Percentiles rank a stretch among this genome's conserved stretches.
These are phyloP conservation scores for Mus spretus DNA, from an alignment of 2,797 vertebrate genomes.

Conservation along the genomic window DNA sequence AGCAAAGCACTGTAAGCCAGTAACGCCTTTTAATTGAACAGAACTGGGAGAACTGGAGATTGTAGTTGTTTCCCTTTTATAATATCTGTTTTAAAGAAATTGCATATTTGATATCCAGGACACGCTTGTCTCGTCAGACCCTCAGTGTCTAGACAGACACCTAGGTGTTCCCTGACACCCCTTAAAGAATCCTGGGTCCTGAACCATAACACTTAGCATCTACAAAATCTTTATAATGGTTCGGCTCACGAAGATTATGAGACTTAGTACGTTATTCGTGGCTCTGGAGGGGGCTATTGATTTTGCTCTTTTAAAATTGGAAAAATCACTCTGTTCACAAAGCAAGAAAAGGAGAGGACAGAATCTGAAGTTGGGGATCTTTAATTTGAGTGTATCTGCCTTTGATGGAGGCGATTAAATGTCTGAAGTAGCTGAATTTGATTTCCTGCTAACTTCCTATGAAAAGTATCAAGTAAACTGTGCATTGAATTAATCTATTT, in stretches of 20 bases:
- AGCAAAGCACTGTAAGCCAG: constrained; percentile 8
- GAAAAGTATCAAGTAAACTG: not conserved
- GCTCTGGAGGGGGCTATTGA: not conserved
- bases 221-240: not conserved
- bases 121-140: not conserved
- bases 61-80: not conserved
- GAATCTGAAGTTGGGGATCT: not conserved
- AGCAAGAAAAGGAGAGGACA: not conserved
- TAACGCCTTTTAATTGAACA: constrained; percentile 22
- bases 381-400: not conserved
- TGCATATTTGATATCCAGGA: not conserved
- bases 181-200: not conserved
- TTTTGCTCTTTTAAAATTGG: constrained; percentile 8
- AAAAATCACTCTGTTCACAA: not conserved
- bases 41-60: not conserved
- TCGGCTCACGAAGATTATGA: not conserved
- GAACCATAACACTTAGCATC: not conserved
- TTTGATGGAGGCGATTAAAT: not conserved
- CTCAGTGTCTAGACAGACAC: not conserved
- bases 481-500: not conserved
- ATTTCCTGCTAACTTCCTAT: not conserved
- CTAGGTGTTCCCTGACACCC: not conserved
- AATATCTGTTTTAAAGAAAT: constrained; percentile 15
- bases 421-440: not conserved
- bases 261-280: not conserved